Evolutionary conservation across 2,113 vertebrate genomes (phyloP).

Genomic region (Aldabrachelys gigantea): DNA sequence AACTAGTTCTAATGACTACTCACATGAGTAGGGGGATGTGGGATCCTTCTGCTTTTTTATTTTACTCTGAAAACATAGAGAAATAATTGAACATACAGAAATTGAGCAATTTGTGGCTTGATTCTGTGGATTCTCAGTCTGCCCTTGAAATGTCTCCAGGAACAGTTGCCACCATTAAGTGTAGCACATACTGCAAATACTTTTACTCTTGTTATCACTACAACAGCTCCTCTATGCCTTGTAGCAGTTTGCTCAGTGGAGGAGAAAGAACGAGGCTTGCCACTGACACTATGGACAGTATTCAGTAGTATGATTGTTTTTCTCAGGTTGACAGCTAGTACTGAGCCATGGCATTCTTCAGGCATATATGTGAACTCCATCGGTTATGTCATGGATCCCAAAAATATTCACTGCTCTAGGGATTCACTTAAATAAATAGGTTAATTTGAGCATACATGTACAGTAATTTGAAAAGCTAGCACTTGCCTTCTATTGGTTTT

Average conservation of each 20-base stretch:
- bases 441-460: not conserved
- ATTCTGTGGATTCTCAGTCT: not conserved
- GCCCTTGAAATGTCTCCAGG: not conserved
- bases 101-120: not conserved
- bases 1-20: conserved; percentile 46
- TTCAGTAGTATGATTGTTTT: not conserved
- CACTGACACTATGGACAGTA: not conserved
- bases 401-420: not conserved
- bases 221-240: not conserved
- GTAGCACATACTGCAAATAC: not conserved
- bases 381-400: not conserved
- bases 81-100: not conserved
- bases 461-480: not conserved
- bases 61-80: conserved; percentile 16
- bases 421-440: not conserved
- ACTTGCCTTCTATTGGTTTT: not conserved
- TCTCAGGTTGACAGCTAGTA: not conserved
- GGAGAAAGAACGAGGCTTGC: not conserved
- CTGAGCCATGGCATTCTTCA: not conserved
- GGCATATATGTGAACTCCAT: not conserved
- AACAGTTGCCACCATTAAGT: not conserved
- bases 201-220: not conserved
- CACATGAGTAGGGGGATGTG: not conserved
- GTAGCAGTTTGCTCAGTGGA: not conserved
- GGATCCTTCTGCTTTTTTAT: not conserved